Evolutionary conservation across 1,140 invertebrate genomes (phyloP), one percentile per base, ranked within the genome.

Genomic region (Leptinotarsa texana): DNA sequence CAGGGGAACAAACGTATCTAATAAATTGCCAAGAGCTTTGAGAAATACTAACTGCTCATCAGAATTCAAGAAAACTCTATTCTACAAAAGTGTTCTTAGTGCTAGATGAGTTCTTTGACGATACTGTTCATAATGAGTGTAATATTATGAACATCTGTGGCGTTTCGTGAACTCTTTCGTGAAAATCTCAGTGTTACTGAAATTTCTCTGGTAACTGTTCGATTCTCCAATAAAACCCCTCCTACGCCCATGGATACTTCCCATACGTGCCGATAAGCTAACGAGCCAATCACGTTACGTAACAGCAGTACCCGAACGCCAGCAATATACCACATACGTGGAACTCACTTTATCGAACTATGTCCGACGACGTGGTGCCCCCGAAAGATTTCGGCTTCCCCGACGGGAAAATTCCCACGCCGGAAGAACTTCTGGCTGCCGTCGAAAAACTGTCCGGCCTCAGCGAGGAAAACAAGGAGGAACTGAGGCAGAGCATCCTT

Each of bases 391-490:
- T 57, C 51, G 51, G 51, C 51, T 57, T 57, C 3, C 13, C 51
- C 51, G 62, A 67, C 61, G 74, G 75, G 11, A 72, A 76, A 69
- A 73, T 76, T 18, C 75, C 75, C 15, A 27, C 75, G 8, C n/a
- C 72, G 17, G 75, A 76, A 27, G 70, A 73, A 47, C 13, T 76
- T 21, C 24, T 76, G 18, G 47, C 57, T 1, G 66, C 71, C 48
- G 42, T 76, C 11, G 71, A 76, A 63, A 51, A 65, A 22, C 73
- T 76, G 61, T 42, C 65, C 27, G 70, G 57, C n/a, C 24, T 76
- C 11, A 49, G 70, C 27, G 75, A 76, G 33, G 75, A 76, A 73
- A 69, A 69, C 27, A 76, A 76, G 72, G 18, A 69, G 62, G 65
- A 76, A 65, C 47, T 76, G 42, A 76, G 70, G 18, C 65, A 73